Base-by-base conservation (phyloP, 2,888 invertebrate genomes). In the Calameuta idolon region DNA sequence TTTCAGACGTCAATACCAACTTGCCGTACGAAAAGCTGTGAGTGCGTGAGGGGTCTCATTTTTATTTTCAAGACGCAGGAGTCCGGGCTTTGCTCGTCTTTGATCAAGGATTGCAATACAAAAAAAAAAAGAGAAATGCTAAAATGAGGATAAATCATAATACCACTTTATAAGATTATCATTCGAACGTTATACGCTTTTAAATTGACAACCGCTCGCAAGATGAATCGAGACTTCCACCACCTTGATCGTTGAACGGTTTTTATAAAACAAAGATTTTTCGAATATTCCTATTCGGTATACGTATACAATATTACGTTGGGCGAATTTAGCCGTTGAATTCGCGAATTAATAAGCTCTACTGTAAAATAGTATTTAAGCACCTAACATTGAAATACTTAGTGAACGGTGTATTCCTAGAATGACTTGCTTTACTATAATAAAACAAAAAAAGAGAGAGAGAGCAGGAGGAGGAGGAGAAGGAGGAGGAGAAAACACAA, bases 11-110 rank as follows among this genome's bases (percentile, higher is more conserved):
- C 93, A 96, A 95, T 94, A 95, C 97, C 93, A 95, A 96, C 93
- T 96, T 96, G 94, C 97, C 97, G 93, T 97, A 97, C 93, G 97
- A 97, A 94, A 97, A 97, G 94, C 96, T 97, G 93, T 97, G 96
- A 96, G 93, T 88, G 88, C 92, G 92, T 92, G 92, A 86, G 92
- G 92, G 93, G 92, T 92, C 92, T 89, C 87, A 86, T 89, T 91
- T 91, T 90, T 92, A 92, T 89, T 92, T 92, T 91, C 90, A 92
- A 92, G 89, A 92, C 91, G 89, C 12, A 30, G 69, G 69, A 69
- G 30, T 69, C 33, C 33, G 69, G 69, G 69, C 69, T 69, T 69
- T 69, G 33, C 69, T 69, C 69, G 69, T 33, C 30, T 69, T 69
- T 69, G 33, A 40, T 15, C 40, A 15, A 40, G 40, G 40, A 40